Evolutionary conservation across 2,888 invertebrate genomes (phyloP).

Genomic region (Drosophila setosimentum): DNA sequence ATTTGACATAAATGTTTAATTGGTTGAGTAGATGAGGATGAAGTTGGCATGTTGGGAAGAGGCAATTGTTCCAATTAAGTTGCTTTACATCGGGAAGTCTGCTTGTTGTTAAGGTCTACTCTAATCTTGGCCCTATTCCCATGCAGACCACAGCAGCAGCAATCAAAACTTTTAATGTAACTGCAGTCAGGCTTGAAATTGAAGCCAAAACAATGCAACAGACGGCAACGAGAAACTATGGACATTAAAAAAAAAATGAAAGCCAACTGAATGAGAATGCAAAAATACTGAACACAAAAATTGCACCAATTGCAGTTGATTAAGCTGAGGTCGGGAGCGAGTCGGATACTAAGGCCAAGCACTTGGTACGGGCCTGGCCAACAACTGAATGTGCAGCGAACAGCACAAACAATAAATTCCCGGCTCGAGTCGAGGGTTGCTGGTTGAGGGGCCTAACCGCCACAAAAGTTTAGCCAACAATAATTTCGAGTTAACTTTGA

Average conservation of each 20-base stretch:
- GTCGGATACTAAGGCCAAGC: slow-evolving; percentile 7
- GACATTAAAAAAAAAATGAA: slow-evolving; percentile 12
- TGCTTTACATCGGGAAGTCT: neutral
- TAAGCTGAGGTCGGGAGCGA: slow-evolving; percentile 54
- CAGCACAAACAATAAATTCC: slow-evolving; percentile 72
- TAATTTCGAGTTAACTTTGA: slow-evolving; percentile 83
- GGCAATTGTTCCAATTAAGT: slow-evolving; percentile 25
- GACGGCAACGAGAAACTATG: slow-evolving; percentile 35
- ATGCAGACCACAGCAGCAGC: slow-evolving; percentile 56
- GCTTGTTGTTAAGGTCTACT: slow-evolving; percentile 28
- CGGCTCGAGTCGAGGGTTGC: slow-evolving; percentile 3
- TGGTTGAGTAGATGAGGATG: neutral
- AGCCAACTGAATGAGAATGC: slow-evolving; percentile 60
- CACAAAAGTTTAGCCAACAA: slow-evolving; percentile 81
- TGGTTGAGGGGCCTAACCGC: slow-evolving; percentile 63
- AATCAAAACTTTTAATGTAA: slow-evolving; percentile 77
- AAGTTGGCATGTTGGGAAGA: neutral
- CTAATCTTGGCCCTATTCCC: slow-evolving; percentile 49
- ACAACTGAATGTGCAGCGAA: slow-evolving; percentile 35
- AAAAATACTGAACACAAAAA: slow-evolving; percentile 67
- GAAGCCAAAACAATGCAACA: slow-evolving; percentile 61
- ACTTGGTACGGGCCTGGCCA: slow-evolving; percentile 17
- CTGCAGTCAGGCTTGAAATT: slow-evolving; percentile 73
- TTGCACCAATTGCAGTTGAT: slow-evolving; percentile 78
- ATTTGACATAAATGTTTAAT: slow-evolving; percentile 2